Evolutionary conservation across 1,140 invertebrate species (phyloP), one percentile per base, ranked within the genome.

Genomic region (Drosophila orosa): DNA sequence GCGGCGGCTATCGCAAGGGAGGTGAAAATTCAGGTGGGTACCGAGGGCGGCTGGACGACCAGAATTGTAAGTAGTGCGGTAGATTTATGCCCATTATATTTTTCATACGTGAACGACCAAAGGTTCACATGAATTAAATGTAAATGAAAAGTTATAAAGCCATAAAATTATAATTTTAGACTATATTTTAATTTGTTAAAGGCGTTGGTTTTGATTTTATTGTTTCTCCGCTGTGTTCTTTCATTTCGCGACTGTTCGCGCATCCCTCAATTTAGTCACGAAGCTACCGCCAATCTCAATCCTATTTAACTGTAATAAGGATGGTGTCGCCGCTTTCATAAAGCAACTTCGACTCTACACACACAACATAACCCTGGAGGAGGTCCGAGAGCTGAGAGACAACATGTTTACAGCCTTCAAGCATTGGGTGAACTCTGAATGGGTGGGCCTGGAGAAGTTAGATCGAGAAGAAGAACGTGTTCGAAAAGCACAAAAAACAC

Each of bases 381-480:
- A 47, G 8, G 5, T 78, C 13, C 73, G 85, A 9, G n/a, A 57
- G 25, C 25, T 72, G 5, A 66, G 74, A 2, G 56, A 66, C 24
- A 84, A 80, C 66, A 52, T 90, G 15, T 6, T 69, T 1, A 37
- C 13, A 19, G 77, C 73, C 0, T 90, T 74, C n/a, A 31, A 12
- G 6, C 13, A 56, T 2, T 39, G 85, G 35, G 66, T 87, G 0
- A 42, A 12, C n/a, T 27, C 22, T 0, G 65, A 69, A 22, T 77
- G 60, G 62, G 6, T 6, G 3, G 8, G 31, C 3, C 15, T 40
- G 1, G 17, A 58, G 15, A 2, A 1, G 13, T 12, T 57, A 17
- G 67, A 77, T 8, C 35, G 10, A 0, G 42, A 58, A 0, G 42
- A 58, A 9, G 12, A 59, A 8, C 58, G 50, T 15, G 6, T 19